Evolutionary conservation across 2,888 invertebrate genomes (phyloP), one percentile per base, ranked within the genome.

Genomic region (Chrysina gloriosa): DNA sequence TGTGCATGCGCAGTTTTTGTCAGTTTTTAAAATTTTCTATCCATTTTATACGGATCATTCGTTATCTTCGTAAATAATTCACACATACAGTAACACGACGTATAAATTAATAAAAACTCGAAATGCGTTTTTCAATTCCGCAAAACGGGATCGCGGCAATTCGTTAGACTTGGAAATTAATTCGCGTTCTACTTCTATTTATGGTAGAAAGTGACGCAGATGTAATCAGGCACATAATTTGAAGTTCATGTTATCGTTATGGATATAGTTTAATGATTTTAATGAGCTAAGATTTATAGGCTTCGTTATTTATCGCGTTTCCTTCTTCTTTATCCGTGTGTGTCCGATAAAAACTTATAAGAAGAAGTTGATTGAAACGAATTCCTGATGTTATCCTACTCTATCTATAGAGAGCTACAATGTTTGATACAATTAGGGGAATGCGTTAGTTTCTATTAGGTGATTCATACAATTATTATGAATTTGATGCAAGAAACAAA

Each of bases 191-290:
- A 52, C 52, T 52, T 52, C 19, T 31, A 16, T 52, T 31, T 52
- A 52, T 52, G 31, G 52, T 52, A n/a, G 52, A 52, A 52, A 52
- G 52, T 52, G 52, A 52, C 29, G 52, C 19, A 52, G 31, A 52
- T 52, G 31, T 29, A 16, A 52, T 52, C 52, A 19, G 31, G 16
- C 19, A 31, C 21, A 52, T 52, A 52, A 52, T 52, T 52, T 52
- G 21, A 31, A 52, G 16, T 16, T 45, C 19, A 16, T 21, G 7
- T 16, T 19, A 19, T 34, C 52, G 52, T 31, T 6, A 7, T 19
- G 21, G 52, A 52, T 52, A 14, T 9, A 31, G 14, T 31, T 52
- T 19, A 52, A 31, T 31, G 19, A 16, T 31, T 16, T 31, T 52
- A 31, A 52, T 21, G 52, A 52, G 52, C 5, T 36, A 23, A 14